Evolutionary conservation across 2,888 invertebrate species (phyloP).

Genomic region (Mystacides longicornis): DNA sequence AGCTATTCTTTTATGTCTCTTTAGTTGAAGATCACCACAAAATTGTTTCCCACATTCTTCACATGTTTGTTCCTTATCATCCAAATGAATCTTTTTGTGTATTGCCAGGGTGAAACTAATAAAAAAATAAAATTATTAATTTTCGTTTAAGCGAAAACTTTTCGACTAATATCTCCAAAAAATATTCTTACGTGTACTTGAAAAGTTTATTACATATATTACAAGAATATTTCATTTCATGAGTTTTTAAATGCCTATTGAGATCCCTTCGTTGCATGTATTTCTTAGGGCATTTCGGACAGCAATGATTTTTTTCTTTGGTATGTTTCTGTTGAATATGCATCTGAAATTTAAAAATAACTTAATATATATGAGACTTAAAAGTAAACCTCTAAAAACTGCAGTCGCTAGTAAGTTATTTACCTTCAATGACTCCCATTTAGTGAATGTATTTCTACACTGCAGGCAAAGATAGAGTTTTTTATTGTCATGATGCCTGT

Average conservation of each 20-base stretch:
- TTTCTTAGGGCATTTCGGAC: conserved; percentile 22
- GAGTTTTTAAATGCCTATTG: conserved; percentile 41
- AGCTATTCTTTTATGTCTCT: conserved; percentile 41
- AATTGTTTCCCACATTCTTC: conserved; percentile 37
- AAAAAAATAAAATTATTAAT: neutral
- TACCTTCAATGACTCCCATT: conserved; percentile 12
- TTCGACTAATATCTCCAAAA: too few relatives aligned
- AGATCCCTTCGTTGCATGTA: conserved; percentile 43
- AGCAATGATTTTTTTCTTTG: conserved; percentile 9
- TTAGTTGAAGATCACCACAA: conserved; percentile 37
- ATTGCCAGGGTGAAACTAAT: conserved; percentile 15
- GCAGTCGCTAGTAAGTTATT: too few relatives aligned
- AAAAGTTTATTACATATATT: conserved; percentile 42
- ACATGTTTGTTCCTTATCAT: conserved; percentile 25
- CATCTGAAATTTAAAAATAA: conserved; percentile 9
- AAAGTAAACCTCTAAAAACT: too few relatives aligned
- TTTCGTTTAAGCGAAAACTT: neutral
- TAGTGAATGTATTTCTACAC: conserved; percentile 9
- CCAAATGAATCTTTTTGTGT: conserved; percentile 14
- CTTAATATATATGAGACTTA: neutral
- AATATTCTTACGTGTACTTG: conserved; percentile 40
- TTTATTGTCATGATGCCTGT: conserved; percentile 8
- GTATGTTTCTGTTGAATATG: conserved; percentile 19
- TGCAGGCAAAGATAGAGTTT: conserved; percentile 16
- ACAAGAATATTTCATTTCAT: conserved; percentile 39